phyloP scores from a whole-genome alignment of 2,113 vertebrate genomes.

The Delphinapterus leucas region DNA sequence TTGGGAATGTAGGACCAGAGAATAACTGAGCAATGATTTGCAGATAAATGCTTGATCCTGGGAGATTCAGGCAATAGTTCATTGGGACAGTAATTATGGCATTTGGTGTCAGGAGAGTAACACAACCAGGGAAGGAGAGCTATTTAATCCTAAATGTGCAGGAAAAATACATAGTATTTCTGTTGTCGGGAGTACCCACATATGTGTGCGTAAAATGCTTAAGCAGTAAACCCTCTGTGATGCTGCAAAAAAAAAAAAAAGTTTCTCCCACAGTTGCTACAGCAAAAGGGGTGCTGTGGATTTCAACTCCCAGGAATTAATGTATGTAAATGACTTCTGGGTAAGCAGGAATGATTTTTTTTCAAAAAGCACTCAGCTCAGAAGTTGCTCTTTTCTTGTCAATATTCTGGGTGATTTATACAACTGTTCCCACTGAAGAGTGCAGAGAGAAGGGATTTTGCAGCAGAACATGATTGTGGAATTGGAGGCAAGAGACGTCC shows the following conservation, averaged over 20 bases:
- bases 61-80: slow-evolving; percentile 43
- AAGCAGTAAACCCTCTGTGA: not conserved
- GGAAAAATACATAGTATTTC: slow-evolving; percentile 57
- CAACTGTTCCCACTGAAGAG: slow-evolving; percentile 60
- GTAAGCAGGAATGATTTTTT: slow-evolving; percentile 30
- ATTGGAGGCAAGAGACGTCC: slow-evolving; percentile 35
- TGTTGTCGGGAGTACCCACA: slow-evolving; percentile 10
- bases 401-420: slow-evolving; percentile 69
- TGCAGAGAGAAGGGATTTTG: slow-evolving; percentile 63
- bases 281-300: slow-evolving; percentile 5
- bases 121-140: slow-evolving; percentile 22
- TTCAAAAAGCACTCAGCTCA: slow-evolving; percentile 64
- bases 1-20: slow-evolving; percentile 13
- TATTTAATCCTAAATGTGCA: slow-evolving; percentile 47
- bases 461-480: slow-evolving; percentile 42
- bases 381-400: slow-evolving; percentile 68
- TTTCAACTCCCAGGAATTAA: slow-evolving; percentile 63
- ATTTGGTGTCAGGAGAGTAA: slow-evolving; percentile 54
- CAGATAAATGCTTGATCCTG: slow-evolving; percentile 51
- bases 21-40: slow-evolving; percentile 63
- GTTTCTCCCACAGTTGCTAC: slow-evolving; percentile 29
- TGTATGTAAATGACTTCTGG: slow-evolving; percentile 69
- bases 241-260: not conserved
- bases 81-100: slow-evolving; percentile 49
- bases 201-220: slow-evolving; percentile 57